Conservation (phyloP, 2,888 invertebrate species). For the Ophioninae sp. region DNA sequence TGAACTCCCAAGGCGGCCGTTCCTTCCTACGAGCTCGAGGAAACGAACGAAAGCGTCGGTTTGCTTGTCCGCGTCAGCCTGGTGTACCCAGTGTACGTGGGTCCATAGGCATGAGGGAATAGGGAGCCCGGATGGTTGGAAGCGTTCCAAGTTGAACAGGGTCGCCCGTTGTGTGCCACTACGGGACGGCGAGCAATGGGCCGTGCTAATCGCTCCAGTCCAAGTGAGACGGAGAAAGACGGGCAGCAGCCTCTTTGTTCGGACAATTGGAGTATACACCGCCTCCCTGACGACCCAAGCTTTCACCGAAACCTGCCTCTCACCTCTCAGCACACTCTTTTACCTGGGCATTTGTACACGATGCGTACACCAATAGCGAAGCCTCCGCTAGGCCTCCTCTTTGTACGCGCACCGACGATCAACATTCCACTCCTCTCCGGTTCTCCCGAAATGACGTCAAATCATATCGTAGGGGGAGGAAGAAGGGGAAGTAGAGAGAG, state of each 20-base stretch:
- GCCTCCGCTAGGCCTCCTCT: slow-evolving; percentile 20
- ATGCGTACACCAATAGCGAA: not conserved
- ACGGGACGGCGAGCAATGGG: slow-evolving; percentile 75
- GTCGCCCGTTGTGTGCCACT: slow-evolving; percentile 74
- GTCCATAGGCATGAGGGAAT: slow-evolving; percentile 69
- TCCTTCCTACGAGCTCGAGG: not conserved
- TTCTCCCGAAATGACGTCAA: slow-evolving; percentile 72
- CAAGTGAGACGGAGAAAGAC: slow-evolving; percentile 58
- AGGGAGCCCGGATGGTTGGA: slow-evolving; percentile 72
- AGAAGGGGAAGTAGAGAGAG: no score
- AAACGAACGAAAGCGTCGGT: slow-evolving; percentile 51
- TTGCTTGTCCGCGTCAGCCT: slow-evolving; percentile 52
- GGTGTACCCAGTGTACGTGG: slow-evolving; percentile 41
- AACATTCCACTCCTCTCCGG: no score
- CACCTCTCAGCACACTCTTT: slow-evolving; percentile 31
- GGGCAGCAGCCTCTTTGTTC: slow-evolving; percentile 59
- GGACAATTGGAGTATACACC: slow-evolving; percentile 53
- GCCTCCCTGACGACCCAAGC: slow-evolving; percentile 27
- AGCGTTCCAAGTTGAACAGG: slow-evolving; percentile 77
- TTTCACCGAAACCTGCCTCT: slow-evolving; percentile 39
- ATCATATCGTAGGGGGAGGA: slow-evolving; percentile 69
- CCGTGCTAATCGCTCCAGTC: slow-evolving; percentile 79
- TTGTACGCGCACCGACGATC: slow-evolving; percentile 50
- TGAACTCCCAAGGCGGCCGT: slow-evolving; percentile 45
- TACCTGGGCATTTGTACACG: slow-evolving; percentile 3